Evolutionary conservation across 1,140 invertebrate genomes (phyloP).

Genomic region (Sminthurides bifidus): DNA sequence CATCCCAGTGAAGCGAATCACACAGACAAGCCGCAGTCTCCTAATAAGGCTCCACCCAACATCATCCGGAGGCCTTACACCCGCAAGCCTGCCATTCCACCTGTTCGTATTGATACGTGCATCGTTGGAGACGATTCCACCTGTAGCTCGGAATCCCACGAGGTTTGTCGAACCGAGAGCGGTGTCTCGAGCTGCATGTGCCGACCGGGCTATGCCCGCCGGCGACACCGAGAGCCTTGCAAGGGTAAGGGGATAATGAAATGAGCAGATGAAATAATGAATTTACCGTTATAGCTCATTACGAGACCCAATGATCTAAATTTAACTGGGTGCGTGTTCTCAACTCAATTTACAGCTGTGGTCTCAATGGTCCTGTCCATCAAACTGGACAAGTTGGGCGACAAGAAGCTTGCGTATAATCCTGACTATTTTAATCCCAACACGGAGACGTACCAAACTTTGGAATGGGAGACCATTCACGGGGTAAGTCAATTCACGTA

Average conservation of each 20-base stretch:
- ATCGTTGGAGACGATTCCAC: slow-evolving; percentile 88
- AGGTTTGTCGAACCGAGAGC: slow-evolving; percentile 71
- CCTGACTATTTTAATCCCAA: slow-evolving; percentile 56
- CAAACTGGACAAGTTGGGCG: slow-evolving; percentile 68
- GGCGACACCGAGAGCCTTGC: slow-evolving; percentile 64
- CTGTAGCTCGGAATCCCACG: slow-evolving; percentile 72
- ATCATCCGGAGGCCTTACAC: slow-evolving; percentile 24
- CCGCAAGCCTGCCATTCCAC: slow-evolving; percentile 19
- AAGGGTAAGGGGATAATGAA: slow-evolving; percentile 44
- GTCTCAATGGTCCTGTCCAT: slow-evolving; percentile 67
- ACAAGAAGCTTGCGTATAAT: slow-evolving; percentile 62
- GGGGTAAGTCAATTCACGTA: slow-evolving; percentile 64
- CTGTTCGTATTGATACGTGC: slow-evolving; percentile 71
- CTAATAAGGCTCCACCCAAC: slow-evolving; percentile 21
- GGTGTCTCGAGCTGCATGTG: slow-evolving; percentile 88
- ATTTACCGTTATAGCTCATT: not conserved
- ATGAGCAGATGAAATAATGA: not conserved
- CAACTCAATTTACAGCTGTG: slow-evolving; percentile 40
- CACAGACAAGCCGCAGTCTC: slow-evolving; percentile 7
- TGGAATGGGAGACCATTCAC: slow-evolving; percentile 68
- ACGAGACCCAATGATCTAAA: too few species aligned
- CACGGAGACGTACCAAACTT: slow-evolving; percentile 64
- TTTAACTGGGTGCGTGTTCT: too few species aligned
- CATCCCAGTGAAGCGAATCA: not conserved
- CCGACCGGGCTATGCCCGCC: slow-evolving; percentile 65